These are phyloP conservation scores for Neuroscelio doddi DNA, from an alignment of 2,888 invertebrate species.

Conservation along the genomic window DNA sequence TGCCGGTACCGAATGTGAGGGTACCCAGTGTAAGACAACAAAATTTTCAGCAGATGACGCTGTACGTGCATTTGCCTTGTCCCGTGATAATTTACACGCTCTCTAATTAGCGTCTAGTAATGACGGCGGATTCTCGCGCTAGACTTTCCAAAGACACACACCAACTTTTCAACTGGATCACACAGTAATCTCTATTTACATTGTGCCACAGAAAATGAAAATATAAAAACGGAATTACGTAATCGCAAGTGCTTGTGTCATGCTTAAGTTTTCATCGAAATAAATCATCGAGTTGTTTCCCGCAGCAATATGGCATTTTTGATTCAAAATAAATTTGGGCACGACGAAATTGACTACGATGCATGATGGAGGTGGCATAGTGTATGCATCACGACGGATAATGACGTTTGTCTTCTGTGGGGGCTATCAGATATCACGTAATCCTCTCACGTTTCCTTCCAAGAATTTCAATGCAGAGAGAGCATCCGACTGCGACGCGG, in stretches of 20 bases:
- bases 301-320: not conserved
- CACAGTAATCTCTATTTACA: too few relatives aligned
- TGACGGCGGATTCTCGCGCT: not conserved
- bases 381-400: conserved; percentile 1
- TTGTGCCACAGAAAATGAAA: too few relatives aligned
- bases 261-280: not conserved
- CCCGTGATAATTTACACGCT: conserved; percentile 1
- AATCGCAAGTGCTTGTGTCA: not conserved
- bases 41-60: too few relatives aligned
- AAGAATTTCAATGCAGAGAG: conserved; percentile 31
- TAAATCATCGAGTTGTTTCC: not conserved
- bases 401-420: conserved; percentile 1
- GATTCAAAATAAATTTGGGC: not conserved
- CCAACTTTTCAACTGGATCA: too few relatives aligned
- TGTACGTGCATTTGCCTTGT: not conserved
- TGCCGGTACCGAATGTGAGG: not conserved
- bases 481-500: conserved; percentile 63
- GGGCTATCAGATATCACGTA: conserved; percentile 3
- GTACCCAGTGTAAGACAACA: not conserved
- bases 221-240: too few relatives aligned
- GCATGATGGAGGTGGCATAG: not conserved
- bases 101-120: not conserved
- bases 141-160: not conserved
- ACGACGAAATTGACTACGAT: not conserved
- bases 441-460: conserved; percentile 4